Evolutionary conservation across 2,797 vertebrate genomes (phyloP), one percentile per base, ranked within the genome.

Genomic region (Poliocrania exsul): DNA sequence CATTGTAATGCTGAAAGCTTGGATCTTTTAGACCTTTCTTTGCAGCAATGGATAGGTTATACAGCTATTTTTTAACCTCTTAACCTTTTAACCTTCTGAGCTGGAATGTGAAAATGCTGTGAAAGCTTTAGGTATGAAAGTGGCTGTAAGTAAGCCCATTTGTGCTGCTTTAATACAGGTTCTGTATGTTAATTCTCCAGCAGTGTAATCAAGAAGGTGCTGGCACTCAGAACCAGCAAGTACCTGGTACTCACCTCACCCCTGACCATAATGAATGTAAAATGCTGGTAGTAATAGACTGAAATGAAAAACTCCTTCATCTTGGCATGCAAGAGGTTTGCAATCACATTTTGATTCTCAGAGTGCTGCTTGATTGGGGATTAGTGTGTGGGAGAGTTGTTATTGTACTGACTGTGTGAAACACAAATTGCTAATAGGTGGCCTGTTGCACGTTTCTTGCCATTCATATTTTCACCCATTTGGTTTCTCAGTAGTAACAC

Each of bases 331-430:
- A 75, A 93, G 93, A 96, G 90, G 94, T 97, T 97, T 97, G 95
- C 94, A 98, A 95, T 98, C 96, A 96, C 96, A 74, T 98, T 98
- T 95, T 97, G 96, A 97, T 97, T 98, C 96, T 97, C 74, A 38
- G 91, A 97, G 97, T 95, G 93, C 81, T 80, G 86, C 96, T 95
- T 97, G 97, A 97, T 97, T 97, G 93, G 93, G 96, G 93, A 96
- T 96, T 97, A 98, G 95, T 75, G 33, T 3, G 37, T 97, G 96
- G 96, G 94, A 89, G 95, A 92, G 74, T 97, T 97, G 96, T 97
- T 98, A 97, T 97, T 97, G 78, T 92, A 95, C 93, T 92, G 83
- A 97, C 96, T 95, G 89, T 97, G 97, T 97, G 98, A 98, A 97
- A 98, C 98, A 96, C 96, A 98, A 97, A 97, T 98, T 98, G 97